Percentiles rank a stretch among this genome's conserved stretches.
These are phyloP conservation scores for Trichonephila clavata DNA, from an alignment of 1,140 invertebrate species.

Conservation along the genomic window DNA sequence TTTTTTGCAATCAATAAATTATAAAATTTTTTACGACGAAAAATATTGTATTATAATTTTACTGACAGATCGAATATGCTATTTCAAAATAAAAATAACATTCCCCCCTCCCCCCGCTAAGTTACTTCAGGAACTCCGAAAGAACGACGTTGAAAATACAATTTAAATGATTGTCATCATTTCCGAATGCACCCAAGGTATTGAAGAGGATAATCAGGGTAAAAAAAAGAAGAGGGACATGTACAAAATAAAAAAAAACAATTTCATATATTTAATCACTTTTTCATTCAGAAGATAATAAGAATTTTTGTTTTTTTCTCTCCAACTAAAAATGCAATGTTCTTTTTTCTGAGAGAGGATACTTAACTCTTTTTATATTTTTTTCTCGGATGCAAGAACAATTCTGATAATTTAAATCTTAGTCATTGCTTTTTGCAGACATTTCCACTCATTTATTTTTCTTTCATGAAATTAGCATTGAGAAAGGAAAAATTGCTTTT, in stretches of 20 bases:
- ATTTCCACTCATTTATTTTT: neutral
- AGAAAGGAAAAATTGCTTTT: neutral
- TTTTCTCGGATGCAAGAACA: neutral
- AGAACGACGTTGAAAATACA: neutral
- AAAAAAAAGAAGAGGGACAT: neutral
- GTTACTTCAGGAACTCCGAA: too few relatives aligned
- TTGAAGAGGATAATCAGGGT: neutral
- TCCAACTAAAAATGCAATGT: neutral
- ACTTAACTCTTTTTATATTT: neutral
- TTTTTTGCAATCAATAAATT: too few relatives aligned
- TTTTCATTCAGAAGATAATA: neutral
- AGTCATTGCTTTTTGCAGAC: neutral
- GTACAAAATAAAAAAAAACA: neutral
- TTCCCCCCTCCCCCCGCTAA: too few relatives aligned
- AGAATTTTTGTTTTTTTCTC: neutral
- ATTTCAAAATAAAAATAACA: too few relatives aligned
- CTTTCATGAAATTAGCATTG: neutral
- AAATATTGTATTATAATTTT: too few relatives aligned
- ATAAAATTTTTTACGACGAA: too few relatives aligned
- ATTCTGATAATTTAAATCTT: neutral
- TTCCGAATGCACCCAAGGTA: too few relatives aligned
- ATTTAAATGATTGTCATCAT: neutral
- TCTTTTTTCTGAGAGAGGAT: neutral
- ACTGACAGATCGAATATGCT: too few relatives aligned
- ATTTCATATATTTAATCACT: neutral